Percentiles rank a stretch among this genome's conserved stretches.
Evolutionary conservation across 1,140 invertebrate genomes (phyloP).

Genomic region (Aphidius gifuensis): DNA sequence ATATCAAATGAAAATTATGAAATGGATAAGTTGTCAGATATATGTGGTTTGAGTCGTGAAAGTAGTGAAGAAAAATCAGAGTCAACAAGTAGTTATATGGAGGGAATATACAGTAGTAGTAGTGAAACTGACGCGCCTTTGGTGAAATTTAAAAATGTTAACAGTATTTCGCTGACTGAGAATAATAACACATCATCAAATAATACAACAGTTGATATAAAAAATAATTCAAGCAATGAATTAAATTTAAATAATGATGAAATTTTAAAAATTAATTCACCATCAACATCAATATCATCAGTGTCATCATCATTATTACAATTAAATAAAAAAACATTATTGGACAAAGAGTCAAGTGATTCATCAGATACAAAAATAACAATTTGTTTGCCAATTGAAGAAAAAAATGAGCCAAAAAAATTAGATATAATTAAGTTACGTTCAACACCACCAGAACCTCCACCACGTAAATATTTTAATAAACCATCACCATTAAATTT

Average conservation of each 20-base stretch:
- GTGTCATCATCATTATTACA: not conserved
- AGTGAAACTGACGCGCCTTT: constrained; percentile 25
- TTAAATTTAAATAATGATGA: not conserved
- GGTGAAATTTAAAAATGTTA: constrained; percentile 31
- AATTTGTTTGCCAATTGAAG: not conserved
- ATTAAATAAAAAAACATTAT: not conserved
- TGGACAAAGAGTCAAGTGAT: too few species aligned
- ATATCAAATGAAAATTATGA: constrained; percentile 6
- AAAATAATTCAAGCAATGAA: not conserved
- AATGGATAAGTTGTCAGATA: constrained; percentile 17
- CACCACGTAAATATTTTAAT: constrained; percentile 51
- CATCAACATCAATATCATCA: not conserved
- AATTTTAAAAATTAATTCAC: constrained; percentile 12
- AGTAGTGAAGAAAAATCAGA: constrained; percentile 32
- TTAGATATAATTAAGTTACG: constrained; percentile 34
- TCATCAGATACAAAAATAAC: not conserved
- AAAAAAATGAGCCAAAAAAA: constrained; percentile 23
- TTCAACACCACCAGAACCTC: constrained; percentile 52
- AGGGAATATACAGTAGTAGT: constrained; percentile 26
- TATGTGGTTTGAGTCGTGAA: constrained; percentile 21
- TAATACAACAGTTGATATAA: constrained; percentile 24
- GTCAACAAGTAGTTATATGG: constrained; percentile 27
- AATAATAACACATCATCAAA: constrained; percentile 2
- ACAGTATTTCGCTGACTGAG: not conserved
- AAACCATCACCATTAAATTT: constrained; percentile 34